Base-by-base conservation (phyloP, 2,113 vertebrate species). In the Genyomyrus donnyi region DNA sequence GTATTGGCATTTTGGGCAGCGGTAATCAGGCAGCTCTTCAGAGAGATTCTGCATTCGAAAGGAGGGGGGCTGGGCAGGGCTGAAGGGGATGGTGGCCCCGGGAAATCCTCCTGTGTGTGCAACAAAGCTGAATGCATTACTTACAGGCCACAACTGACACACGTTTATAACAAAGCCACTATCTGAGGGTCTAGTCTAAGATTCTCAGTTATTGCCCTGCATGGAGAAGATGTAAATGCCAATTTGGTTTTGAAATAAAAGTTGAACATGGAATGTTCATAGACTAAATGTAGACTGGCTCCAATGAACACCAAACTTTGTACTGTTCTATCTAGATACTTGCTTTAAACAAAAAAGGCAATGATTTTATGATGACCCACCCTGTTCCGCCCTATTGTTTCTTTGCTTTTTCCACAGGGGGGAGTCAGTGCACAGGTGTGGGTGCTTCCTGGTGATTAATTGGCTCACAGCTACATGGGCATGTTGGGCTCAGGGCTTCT, bases 1-100 rank as follows among this genome's bases (percentile, higher is more conserved):
- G 93, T 98, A 98, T 92, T 97, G 94, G 93, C 97, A 98, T 92
- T 98, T 98, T 0, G 98, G 98, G 92, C 98, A 98, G 89, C 96
- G 95, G 92, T 94, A 96, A 88, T 97, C 96, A 0, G 96, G 97
- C 3, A 95, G 93, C 24, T 97, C 97, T 31, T 97, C 96, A 0
- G 93, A 90, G 77, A 95, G 91, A 5, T 92, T 93, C 50, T 94
- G 94, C 83, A 94, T 94, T 70, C 95, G 95, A 90, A 94, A 93
- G 39, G 93, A 92, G 17, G 94, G 92, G 0, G 94, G 89, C 8
- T 94, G 94, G 2, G 92, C 93, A 0, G 93, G 93, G 91, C 95
- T 96, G 90, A 96, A 97, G 53, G 94, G 91, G 9, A 92, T 87
- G 0, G 89, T 91, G 80, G 90, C 90, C 5, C 91, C 92, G 0